phyloP scores from a whole-genome alignment of 1,140 invertebrate species.

The Platorchestia sp. region DNA sequence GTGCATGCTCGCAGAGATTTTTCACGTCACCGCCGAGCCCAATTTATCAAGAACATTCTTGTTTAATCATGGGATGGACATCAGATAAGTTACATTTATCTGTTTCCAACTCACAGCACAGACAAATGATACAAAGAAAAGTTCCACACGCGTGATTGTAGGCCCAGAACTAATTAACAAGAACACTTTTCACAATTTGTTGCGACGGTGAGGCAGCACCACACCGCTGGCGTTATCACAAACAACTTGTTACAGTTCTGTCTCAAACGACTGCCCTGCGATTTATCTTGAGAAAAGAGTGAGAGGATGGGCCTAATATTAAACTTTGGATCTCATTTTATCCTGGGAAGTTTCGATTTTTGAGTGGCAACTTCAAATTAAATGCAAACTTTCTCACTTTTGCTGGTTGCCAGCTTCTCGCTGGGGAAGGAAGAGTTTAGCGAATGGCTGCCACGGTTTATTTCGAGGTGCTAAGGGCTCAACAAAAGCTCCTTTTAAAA shows the following conservation, averaged over 20 bases:
- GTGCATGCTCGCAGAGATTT: no score
- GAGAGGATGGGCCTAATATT: slow-evolving; percentile 25
- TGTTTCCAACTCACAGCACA: background rate
- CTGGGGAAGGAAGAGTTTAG: background rate
- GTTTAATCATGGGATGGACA: background rate
- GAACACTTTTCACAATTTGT: background rate
- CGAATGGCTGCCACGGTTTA: background rate
- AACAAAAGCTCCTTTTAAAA: background rate
- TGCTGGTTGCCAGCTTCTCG: background rate
- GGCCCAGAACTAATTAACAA: background rate
- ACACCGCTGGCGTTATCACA: background rate
- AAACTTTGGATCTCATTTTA: slow-evolving; percentile 28
- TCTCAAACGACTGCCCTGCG: slow-evolving; percentile 4
- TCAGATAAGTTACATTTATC: background rate
- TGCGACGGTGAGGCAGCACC: background rate
- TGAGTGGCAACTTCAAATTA: background rate
- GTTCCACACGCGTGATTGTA: background rate
- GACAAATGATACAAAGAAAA: background rate
- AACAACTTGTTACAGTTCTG: background rate
- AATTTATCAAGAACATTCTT: background rate
- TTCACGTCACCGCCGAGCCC: background rate
- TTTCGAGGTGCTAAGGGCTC: background rate
- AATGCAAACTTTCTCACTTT: slow-evolving; percentile 13
- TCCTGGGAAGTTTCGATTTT: background rate
- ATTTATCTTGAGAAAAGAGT: slow-evolving; percentile 1